These are phyloP conservation scores for Gerris lacustris DNA, from an alignment of 2,888 invertebrate species.

Conservation along the genomic window DNA sequence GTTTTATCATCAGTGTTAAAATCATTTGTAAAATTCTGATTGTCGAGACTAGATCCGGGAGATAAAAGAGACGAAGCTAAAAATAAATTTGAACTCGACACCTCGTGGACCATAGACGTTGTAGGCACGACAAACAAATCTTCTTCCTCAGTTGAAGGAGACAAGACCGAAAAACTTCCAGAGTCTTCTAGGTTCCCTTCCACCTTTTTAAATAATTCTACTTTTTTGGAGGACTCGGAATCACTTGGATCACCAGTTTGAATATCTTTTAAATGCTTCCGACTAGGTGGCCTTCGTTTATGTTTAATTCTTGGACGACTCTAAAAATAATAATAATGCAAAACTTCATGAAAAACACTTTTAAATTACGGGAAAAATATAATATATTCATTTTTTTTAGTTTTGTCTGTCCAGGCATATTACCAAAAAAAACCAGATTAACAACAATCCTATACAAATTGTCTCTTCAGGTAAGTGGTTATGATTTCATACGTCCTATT, in stretches of 20 bases:
- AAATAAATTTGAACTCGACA: not conserved
- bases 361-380: not conserved
- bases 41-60: conserved; percentile 2
- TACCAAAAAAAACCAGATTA: too few relatives aligned
- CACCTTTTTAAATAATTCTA: not conserved
- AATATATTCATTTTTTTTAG: too few relatives aligned
- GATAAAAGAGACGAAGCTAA: not conserved
- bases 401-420: too few relatives aligned
- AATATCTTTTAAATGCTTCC: not conserved
- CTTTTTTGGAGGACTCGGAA: not conserved
- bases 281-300: not conserved
- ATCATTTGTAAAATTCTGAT: not conserved
- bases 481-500: too few relatives aligned
- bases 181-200: not conserved
- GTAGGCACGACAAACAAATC: not conserved
- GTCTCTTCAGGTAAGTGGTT: too few relatives aligned
- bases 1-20: too few relatives aligned
- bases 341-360: not conserved
- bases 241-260: not conserved
- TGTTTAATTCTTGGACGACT: not conserved
- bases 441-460: too few relatives aligned
- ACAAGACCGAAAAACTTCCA: not conserved
- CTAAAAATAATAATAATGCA: not conserved
- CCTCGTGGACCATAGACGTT: not conserved
- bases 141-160: conserved; percentile 7